These are phyloP conservation scores for Corapipo altera DNA, from an alignment of 2,113 vertebrate species.

Conservation along the genomic window DNA sequence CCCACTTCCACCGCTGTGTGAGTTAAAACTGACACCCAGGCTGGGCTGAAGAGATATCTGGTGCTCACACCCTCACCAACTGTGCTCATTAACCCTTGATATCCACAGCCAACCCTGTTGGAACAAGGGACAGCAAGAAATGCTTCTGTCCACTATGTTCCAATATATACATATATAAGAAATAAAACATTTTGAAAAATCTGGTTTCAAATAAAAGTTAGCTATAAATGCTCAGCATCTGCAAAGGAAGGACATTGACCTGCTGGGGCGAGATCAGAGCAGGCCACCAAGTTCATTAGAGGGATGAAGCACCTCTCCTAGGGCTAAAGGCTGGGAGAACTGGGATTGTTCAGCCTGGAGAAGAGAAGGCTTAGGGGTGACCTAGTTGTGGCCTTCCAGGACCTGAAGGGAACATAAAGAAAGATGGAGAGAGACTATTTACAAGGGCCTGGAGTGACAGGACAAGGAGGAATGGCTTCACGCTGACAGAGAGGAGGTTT, in stretches of 20 bases:
- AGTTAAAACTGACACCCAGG: not conserved
- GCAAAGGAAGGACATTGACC: not conserved
- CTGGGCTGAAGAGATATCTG: not conserved
- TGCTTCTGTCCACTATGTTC: rapidly evolving
- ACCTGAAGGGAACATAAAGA: not conserved
- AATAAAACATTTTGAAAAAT: not conserved
- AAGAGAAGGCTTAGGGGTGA: not conserved
- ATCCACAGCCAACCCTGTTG: not conserved
- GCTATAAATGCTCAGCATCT: not conserved
- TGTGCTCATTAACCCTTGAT: not conserved
- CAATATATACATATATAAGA: not conserved
- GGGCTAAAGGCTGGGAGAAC: not conserved
- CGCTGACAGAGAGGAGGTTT: not conserved
- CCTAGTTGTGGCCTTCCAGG: not conserved
- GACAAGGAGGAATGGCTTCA: not conserved
- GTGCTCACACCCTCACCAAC: not conserved
- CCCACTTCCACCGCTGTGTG: not conserved
- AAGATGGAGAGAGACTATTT: not conserved
- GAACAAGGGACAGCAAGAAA: not conserved
- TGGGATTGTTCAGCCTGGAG: not conserved
- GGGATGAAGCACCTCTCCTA: not conserved
- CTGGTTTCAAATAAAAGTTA: not conserved
- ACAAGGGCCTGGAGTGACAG: not conserved
- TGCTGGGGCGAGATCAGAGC: not conserved
- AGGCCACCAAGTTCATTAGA: not conserved